Percentiles rank a stretch among this genome's conserved stretches.
These are phyloP conservation scores for Phyllotreta striolata DNA, from an alignment of 2,888 invertebrate species.

Conservation along the genomic window DNA sequence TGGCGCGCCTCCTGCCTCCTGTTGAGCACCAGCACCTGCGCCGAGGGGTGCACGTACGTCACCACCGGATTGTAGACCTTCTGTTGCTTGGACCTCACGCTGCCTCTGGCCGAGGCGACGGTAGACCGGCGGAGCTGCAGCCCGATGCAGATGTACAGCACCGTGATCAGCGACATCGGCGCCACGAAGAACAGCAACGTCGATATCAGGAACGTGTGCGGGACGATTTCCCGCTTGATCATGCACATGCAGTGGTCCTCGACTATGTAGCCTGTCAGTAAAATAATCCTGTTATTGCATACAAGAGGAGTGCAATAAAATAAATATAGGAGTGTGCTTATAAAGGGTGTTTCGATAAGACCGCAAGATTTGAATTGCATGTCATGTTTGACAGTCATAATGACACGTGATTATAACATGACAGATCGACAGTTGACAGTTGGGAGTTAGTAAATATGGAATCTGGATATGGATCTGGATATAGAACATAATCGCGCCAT, in stretches of 20 bases:
- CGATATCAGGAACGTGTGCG: conserved; percentile 64
- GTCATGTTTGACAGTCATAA: no score
- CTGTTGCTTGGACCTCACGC: conserved; percentile 57
- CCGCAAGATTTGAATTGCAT: no score
- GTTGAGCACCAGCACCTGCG: conserved; percentile 46
- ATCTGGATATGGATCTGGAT: no score
- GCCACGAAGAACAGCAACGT: conserved; percentile 68
- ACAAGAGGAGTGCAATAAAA: no score
- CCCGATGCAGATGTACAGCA: conserved; percentile 64
- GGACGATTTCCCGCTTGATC: conserved; percentile 57
- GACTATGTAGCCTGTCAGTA: conserved; percentile 45
- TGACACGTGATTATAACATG: no score
- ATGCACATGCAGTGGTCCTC: conserved; percentile 56
- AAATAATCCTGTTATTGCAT: no score
- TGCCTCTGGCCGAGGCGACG: conserved; percentile 53
- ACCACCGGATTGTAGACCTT: conserved; percentile 49
- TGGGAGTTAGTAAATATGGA: no score
- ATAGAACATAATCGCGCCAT: no score
- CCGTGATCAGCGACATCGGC: conserved; percentile 68
- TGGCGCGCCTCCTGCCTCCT: conserved; percentile 42
- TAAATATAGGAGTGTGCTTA: no score
- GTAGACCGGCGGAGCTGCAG: conserved; percentile 59
- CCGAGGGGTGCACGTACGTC: conserved; percentile 42
- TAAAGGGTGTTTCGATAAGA: no score
- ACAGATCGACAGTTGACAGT: no score